A percentile compares a stretch with the other conserved stretches of the same genome.
These are phyloP conservation scores for Pedetes capensis DNA, from an alignment of 2,113 vertebrate species.

Conservation along the genomic window DNA sequence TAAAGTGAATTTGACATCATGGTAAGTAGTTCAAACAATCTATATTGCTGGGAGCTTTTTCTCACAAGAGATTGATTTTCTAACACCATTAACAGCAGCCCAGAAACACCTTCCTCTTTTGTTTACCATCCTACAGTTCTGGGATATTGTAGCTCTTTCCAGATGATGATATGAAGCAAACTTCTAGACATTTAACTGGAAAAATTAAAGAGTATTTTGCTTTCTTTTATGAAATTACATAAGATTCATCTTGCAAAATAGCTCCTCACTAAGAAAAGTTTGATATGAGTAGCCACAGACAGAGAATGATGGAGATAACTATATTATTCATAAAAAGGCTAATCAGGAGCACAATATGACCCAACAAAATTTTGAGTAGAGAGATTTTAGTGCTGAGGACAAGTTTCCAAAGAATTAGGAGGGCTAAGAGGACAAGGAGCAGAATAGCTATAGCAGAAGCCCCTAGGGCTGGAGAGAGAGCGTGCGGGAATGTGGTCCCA, in stretches of 20 bases:
- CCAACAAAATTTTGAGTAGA: not conserved
- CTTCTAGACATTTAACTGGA: slow-evolving; percentile 68
- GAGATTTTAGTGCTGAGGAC: not conserved
- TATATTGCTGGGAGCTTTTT: slow-evolving; percentile 79
- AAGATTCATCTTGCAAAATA: not conserved
- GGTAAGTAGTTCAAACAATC: slow-evolving; percentile 83
- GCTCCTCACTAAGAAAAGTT: not conserved
- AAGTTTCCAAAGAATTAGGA: not conserved
- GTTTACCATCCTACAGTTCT: slow-evolving; percentile 70
- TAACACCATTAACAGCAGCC: slow-evolving; percentile 62
- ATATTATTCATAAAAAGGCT: not conserved
- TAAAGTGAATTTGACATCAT: slow-evolving; percentile 83
- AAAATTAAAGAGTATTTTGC: slow-evolving; percentile 63
- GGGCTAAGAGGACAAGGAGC: not conserved
- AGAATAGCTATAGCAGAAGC: not conserved
- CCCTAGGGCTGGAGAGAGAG: not conserved
- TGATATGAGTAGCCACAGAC: not conserved
- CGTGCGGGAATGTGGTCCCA: not conserved
- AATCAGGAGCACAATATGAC: not conserved
- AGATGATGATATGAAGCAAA: slow-evolving; percentile 75
- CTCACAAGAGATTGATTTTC: slow-evolving; percentile 82
- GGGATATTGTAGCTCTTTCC: slow-evolving; percentile 68
- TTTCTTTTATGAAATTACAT: slow-evolving; percentile 41
- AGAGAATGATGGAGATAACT: not conserved
- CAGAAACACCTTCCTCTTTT: slow-evolving; percentile 74